Evolutionary conservation across 1,140 invertebrate species (phyloP).

Genomic region (Bombus pascuorum): DNA sequence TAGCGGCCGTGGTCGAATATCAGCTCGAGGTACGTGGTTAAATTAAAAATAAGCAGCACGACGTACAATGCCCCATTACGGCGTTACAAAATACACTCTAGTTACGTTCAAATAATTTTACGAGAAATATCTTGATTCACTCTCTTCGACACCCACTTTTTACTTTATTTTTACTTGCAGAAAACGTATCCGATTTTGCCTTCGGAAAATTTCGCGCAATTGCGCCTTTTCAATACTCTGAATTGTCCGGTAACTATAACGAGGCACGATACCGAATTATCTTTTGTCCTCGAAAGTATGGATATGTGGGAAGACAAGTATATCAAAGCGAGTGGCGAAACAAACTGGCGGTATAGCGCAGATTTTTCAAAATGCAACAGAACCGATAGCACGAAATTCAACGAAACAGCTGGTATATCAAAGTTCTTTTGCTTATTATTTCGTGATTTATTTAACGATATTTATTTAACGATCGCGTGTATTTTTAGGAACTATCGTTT

Average conservation of each 20-base stretch:
- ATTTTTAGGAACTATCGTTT: conserved; percentile 7
- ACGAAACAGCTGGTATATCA: not conserved
- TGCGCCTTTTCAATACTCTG: conserved; percentile 88
- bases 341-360: rapidly evolving
- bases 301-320: conserved; percentile 64
- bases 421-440: not conserved
- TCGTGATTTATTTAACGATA: not conserved
- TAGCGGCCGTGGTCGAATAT: conserved; percentile 93
- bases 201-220: conserved; percentile 83
- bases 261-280: not conserved
- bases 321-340: not conserved
- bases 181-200: conserved; percentile 87
- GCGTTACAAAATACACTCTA: not conserved
- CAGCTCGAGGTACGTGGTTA: conserved; percentile 86
- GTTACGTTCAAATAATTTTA: not conserved
- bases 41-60: not conserved
- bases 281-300: conserved; percentile 66
- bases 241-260: conserved; percentile 74
- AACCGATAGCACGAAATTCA: not conserved
- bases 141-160: not conserved
- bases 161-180: conserved; percentile 77
- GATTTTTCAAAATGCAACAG: conserved; percentile 37
- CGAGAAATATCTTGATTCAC: not conserved
- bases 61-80: not conserved
- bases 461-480: not conserved